Base-by-base conservation (phyloP, 2,113 vertebrate genomes). In the Myotis brandtii region DNA sequence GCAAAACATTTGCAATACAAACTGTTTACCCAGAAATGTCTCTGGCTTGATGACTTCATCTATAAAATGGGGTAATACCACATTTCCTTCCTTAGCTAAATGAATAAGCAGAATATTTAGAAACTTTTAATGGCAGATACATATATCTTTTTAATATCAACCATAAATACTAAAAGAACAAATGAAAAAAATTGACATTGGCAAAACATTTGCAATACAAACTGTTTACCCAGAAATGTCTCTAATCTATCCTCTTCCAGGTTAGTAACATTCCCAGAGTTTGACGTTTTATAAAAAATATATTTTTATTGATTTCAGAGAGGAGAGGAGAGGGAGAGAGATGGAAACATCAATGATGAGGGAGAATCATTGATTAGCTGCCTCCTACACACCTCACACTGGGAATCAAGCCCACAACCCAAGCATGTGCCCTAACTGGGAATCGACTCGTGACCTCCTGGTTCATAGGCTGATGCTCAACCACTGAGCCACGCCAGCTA, bases 31-130 rank as follows among this genome's bases (percentile, higher is more conserved):
- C 48, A 86, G 50, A 85, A 88, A 92, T 62, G 11, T 81, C 79
- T 86, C 48, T 37, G n/a, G n/a, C n/a, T n/a, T n/a, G n/a, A n/a
- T n/a, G n/a, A n/a, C 40, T 89, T 83, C 83, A 43, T 91, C 50
- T 79, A 62, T 54, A 88, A 87, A 93, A 81, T 75, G 50, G 6
- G 8, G 20, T 67, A 84, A 83, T 70, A 56, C 20, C 62, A 75
- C 13, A 37, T 89, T 84, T 70, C 37, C 8, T 83, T 92, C 37
- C 40, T 84, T 96, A 77, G 79, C 67, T 95, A 93, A 91, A 86
- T 66, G 27, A 79, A 86, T 16, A 81, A 88, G 66, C 56, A 76
- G 40, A 91, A 95, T 7, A 87, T 79, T 88, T 76, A 88, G 46
- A 94, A 66, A 20, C 9, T 67, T 37, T 87, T 73, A 80, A 94